Base-by-base conservation (phyloP, 2,797 vertebrate species). In the Euthynnus affinis region DNA sequence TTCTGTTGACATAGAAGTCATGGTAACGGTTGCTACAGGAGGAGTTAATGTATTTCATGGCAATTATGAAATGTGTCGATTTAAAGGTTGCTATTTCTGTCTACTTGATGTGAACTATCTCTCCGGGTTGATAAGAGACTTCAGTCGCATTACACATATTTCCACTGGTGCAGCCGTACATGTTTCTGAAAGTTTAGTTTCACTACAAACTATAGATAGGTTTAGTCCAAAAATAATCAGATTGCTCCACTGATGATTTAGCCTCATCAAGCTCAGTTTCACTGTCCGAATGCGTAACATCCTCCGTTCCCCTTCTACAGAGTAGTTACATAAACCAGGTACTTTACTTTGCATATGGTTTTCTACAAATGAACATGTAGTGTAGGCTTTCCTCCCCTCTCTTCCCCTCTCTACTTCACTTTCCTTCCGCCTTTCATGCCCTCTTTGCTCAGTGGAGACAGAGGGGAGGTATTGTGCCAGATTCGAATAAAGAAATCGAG, bases 401-500 rank as follows among this genome's bases (percentile, higher is more conserved):
- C 44, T 15, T 49, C 48, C 27, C 42, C 2, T 32, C 66, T 51
- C 73, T 27, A 2, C 70, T 73, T 62, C 65, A 0, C 61, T 27
- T 55, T 44, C 52, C 67, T 48, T 23, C 74, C 5, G 5, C 29
- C 68, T 57, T 13, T 53, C 56, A n/a, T 49, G 56, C 49, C 69
- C 64, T 56, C 53, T 48, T 13, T 37, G 55, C 74, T 79, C 80
- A 6, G 55, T 69, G 83, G 80, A 85, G 69, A 55, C 51, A 20
- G 57, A 57, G 61, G 75, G 71, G 74, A 78, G 79, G 76, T 15
- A 51, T 67, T 81, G 80, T 58, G 76, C 44, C n/a, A 68, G 71
- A 87, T 87, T 86, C 83, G 87, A 88, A 91, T 89, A 88, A 86
- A 91, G 86, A 92, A 89, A 92, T 83, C 1, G 74, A 86, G 86